These are phyloP conservation scores for Sphenopsis melanotis DNA, from an alignment of 2,797 vertebrate genomes.

Conservation along the genomic window DNA sequence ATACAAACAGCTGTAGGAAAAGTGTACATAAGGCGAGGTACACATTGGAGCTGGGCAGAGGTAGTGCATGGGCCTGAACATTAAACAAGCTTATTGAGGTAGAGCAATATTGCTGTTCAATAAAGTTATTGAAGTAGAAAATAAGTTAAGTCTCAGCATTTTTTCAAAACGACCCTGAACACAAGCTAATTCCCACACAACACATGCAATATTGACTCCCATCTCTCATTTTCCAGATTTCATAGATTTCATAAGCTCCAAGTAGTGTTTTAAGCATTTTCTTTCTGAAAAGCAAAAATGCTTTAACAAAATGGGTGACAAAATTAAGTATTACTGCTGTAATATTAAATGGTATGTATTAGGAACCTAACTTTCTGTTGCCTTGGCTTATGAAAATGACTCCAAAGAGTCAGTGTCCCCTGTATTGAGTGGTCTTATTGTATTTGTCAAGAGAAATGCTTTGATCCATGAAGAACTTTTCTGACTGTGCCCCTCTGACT, in stretches of 20 bases:
- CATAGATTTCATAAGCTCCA: not conserved
- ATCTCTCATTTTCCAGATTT: not conserved
- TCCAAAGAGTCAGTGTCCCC: not conserved
- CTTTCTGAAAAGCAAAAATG: not conserved
- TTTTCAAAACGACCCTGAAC: not conserved
- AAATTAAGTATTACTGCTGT: not conserved
- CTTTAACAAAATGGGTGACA: not conserved
- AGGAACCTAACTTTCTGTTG: not conserved
- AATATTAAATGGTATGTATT: not conserved
- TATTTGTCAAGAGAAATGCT: not conserved
- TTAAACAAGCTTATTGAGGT: slow-evolving; percentile 53
- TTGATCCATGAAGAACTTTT: not conserved
- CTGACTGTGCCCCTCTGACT: not conserved
- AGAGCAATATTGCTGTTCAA: slow-evolving; percentile 24
- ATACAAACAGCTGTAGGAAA: not conserved
- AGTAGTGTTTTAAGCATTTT: not conserved
- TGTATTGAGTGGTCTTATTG: not conserved
- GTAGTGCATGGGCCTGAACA: not conserved
- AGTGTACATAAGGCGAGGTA: not conserved
- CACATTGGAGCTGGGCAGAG: slow-evolving; percentile 3
- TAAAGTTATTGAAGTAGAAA: slow-evolving; percentile 64
- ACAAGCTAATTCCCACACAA: not conserved
- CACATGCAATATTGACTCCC: not conserved
- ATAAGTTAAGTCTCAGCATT: slow-evolving; percentile 25
- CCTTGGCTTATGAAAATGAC: not conserved